phyloP scores from a whole-genome alignment of 1,140 invertebrate species.

The Cotesia glomerata region DNA sequence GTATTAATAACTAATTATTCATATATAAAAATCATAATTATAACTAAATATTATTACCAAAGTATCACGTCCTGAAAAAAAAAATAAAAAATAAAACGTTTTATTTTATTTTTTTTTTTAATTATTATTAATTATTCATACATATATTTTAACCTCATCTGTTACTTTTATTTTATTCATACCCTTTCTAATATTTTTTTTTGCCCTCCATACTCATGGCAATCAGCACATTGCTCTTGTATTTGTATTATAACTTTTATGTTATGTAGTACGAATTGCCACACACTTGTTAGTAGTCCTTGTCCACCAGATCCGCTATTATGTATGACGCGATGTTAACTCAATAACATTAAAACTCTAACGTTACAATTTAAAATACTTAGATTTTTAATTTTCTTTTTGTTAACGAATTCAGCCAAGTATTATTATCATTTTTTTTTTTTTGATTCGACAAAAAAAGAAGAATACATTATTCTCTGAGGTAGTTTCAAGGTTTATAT shows the following conservation, averaged over 20 bases:
- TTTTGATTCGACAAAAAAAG: too few species aligned
- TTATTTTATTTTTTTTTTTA: background rate
- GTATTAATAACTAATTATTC: conserved; percentile 6
- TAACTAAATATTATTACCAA: too few species aligned
- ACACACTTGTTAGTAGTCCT: conserved; percentile 1
- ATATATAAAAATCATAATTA: background rate
- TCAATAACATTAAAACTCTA: background rate
- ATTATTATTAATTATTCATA: background rate
- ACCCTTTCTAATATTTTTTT: conserved; percentile 18
- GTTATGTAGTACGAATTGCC: background rate
- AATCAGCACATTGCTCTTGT: background rate
- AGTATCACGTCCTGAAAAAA: too few species aligned
- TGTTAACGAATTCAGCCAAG: too few species aligned
- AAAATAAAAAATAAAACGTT: background rate
- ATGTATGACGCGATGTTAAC: conserved; percentile 5
- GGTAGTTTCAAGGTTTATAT: too few species aligned
- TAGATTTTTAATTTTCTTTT: too few species aligned
- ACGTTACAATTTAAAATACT: background rate
- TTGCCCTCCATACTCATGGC: conserved; percentile 3
- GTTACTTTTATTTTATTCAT: background rate
- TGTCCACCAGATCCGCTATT: conserved; percentile 5
- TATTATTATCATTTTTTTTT: too few species aligned
- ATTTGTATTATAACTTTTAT: background rate
- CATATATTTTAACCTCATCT: background rate
- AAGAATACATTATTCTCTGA: too few species aligned